A percentile compares a stretch with the other conserved stretches of the same genome.
Conservation (phyloP, 2,113 vertebrate genomes). For the Struthidea cinerea region DNA sequence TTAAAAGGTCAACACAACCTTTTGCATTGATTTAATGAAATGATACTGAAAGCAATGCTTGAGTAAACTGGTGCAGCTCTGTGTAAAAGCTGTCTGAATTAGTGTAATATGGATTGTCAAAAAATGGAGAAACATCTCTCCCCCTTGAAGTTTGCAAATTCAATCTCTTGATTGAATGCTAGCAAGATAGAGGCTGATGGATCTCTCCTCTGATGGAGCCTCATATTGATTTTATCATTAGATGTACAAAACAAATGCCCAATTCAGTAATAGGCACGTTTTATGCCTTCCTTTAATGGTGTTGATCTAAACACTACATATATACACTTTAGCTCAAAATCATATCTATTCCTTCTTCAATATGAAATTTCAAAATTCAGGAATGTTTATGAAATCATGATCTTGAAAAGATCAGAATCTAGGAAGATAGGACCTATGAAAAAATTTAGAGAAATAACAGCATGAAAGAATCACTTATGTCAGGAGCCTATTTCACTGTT, state of each 20-base stretch:
- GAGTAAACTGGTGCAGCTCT: neutral
- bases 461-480: neutral
- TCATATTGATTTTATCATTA: conserved; percentile 28
- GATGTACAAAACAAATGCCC: conserved; percentile 13
- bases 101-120: conserved; percentile 26
- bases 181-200: neutral
- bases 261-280: neutral
- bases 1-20: conserved; percentile 51
- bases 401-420: neutral
- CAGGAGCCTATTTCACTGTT: neutral
- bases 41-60: neutral
- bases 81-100: conserved; percentile 5
- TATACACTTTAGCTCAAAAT: neutral
- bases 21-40: conserved; percentile 43
- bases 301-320: neutral
- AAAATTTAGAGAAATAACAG: neutral
- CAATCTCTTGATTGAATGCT: conserved; percentile 8
- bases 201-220: neutral
- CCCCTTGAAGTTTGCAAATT: neutral
- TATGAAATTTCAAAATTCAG: neutral
- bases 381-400: neutral
- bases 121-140: conserved; percentile 13
- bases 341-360: neutral
- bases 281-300: neutral
- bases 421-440: neutral